Base-by-base conservation (phyloP, 1,140 invertebrate species). In the Trinorchestia longiramus region DNA sequence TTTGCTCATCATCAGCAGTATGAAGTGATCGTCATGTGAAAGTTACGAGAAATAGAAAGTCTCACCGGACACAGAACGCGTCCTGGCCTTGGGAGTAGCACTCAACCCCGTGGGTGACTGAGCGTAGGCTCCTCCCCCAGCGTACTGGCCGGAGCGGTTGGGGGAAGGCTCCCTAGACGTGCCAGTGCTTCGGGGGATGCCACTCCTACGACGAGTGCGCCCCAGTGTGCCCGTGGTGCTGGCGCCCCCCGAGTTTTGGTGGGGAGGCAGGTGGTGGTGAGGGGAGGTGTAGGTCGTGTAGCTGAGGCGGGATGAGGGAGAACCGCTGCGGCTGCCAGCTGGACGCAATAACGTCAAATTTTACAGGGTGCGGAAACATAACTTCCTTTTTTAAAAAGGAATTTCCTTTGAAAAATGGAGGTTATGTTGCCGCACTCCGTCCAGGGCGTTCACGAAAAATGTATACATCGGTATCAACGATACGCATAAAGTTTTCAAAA, bases 241-340 rank as follows among this genome's bases (percentile, higher is more conserved):
- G 47, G 94, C 96, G 40, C 95, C 96, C n/a, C 96, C 94, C 17
- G 94, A 97, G 97, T 96, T 97, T 96, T 92, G 97, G 96, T 96
- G 97, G 96, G 44, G 96, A 95, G 97, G 97, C 96, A 94, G 97
- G 96, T 96, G 97, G 97, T 43, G 96, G 96, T 97, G 97, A 95
- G 97, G 28, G 3, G 87, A 97, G 96, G 97, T 97, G 96, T 98
- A 98, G 6, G 98, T 98, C 40, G 98, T 98, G 97, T 98, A 98
- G 97, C 98, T 98, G 95, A 98, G 97, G 96, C 98, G 98, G 1
- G 99, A 99, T 87, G 98, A 98, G 4, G 99, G 99, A 0, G 99
- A 99, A 94, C 98, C 98, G 17, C 99, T 99, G 95, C 99, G 98
- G 97, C 98, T 99, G 95, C 98, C 98, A 87, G 98, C 98, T 98